Conservation (phyloP, 2,797 vertebrate species). For the Malurus leucopterus region DNA sequence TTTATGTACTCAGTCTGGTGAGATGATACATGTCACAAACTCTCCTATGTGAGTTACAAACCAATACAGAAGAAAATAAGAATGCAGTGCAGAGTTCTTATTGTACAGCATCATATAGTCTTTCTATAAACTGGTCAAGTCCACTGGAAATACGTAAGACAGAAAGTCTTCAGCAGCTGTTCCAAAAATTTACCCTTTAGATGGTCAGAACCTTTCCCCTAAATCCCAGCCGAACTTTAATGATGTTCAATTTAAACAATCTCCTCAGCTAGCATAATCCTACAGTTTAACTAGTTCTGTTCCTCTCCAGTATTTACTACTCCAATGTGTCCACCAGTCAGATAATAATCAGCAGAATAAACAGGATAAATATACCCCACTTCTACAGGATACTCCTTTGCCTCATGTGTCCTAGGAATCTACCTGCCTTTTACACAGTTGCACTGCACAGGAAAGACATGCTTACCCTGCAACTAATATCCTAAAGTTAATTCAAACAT, state of each 20-base stretch:
- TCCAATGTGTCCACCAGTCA: neutral
- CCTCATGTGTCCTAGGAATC: neutral
- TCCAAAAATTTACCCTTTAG: neutral
- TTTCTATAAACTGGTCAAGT: neutral
- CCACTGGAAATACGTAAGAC: neutral
- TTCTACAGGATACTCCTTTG: neutral
- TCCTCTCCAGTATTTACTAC: neutral
- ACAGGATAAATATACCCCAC: neutral
- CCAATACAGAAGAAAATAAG: neutral
- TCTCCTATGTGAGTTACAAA: neutral
- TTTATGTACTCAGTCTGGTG: neutral
- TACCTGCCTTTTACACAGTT: neutral
- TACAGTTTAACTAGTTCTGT: neutral
- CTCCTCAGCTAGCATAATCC: neutral
- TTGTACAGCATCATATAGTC: neutral
- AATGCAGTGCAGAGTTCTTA: neutral
- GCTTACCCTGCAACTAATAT: fast-evolving
- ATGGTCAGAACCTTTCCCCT: neutral
- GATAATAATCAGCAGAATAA: neutral
- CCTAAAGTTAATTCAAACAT: neutral
- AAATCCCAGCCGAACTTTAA: neutral
- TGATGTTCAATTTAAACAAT: neutral
- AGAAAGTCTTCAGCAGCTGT: neutral
- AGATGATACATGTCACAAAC: neutral
- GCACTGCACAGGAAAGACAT: neutral